Evolutionary conservation across 2,888 invertebrate species (phyloP).

Genomic region (Epicampocera succincta): DNA sequence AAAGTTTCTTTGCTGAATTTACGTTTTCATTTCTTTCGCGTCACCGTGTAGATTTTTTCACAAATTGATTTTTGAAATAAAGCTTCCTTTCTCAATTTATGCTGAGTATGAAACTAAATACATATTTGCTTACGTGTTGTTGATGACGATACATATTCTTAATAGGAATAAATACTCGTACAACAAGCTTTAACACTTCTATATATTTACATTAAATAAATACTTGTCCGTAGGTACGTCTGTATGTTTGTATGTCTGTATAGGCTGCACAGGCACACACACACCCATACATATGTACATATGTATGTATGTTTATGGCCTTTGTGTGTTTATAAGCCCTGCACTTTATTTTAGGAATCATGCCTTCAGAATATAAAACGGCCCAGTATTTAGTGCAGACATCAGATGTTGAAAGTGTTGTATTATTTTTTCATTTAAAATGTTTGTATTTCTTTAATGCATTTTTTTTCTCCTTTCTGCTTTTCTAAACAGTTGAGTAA

Average conservation of each 20-base stretch:
- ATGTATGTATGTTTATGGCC: constrained; percentile 1
- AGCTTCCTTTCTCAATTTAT: background rate
- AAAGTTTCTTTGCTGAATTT: no score
- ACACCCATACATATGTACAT: background rate
- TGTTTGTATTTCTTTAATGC: constrained; percentile 35
- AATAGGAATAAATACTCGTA: constrained; percentile 23
- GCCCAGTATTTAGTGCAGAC: constrained; percentile 43
- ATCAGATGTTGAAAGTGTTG: constrained; percentile 60
- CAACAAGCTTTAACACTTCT: constrained; percentile 64
- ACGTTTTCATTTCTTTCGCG: background rate
- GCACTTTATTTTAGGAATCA: constrained; percentile 30
- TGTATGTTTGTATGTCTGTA: constrained; percentile 16
- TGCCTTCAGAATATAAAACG: constrained; percentile 39
- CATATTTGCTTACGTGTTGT: constrained; percentile 13
- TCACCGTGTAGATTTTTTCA: background rate
- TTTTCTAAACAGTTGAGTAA: constrained; percentile 66
- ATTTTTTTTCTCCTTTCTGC: constrained; percentile 10
- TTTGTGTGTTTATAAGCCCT: background rate
- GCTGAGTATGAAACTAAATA: constrained; percentile 3
- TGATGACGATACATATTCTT: constrained; percentile 38
- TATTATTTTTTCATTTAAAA: constrained; percentile 41
- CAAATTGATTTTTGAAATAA: background rate
- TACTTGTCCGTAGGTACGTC: background rate
- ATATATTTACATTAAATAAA: constrained; percentile 18
- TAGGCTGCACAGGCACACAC: background rate